Base-by-base conservation (phyloP, 2,888 invertebrate species). In the Malachius bipustulatus region DNA sequence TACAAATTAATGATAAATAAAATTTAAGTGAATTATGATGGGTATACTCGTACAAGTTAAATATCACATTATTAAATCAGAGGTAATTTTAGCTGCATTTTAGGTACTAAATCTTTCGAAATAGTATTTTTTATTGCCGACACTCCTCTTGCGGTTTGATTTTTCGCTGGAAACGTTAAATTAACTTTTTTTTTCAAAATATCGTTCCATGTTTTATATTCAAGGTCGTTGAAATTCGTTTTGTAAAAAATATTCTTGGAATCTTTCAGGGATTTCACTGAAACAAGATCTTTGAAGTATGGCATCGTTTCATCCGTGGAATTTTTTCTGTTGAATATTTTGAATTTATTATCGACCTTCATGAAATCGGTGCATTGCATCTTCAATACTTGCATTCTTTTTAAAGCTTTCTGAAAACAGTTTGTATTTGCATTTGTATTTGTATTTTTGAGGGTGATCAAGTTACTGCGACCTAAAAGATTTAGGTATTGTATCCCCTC, bases 61-160 rank as follows among this genome's bases (percentile, higher is more conserved):
- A n/a, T n/a, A n/a, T n/a, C n/a, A n/a, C n/a, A n/a, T n/a, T n/a
- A n/a, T n/a, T n/a, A n/a, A n/a, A n/a, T n/a, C n/a, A n/a, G n/a
- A n/a, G n/a, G n/a, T n/a, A n/a, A n/a, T n/a, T n/a, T 19, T 19
- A n/a, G 24, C 6, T 19, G 6, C 6, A 28, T 28, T 28, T 28
- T 28, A 28, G 29, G 29, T 10, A 28, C 29, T 28, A 28, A n/a
- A 28, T n/a, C 29, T 28, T 28, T 28, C 10, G 12, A 8, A 10
- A 28, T 28, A 10, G 10, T n/a, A 8, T 28, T 11, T 11, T 28
- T 28, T 4, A 11, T 11, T 11, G 4, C 8, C 11, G 29, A 28
- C 8, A 28, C 11, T 28, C 29, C 29, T 28, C 29, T 28, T 28
- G 29, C 10, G n/a, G 8, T 24, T 24, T 24, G 24, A 9, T 8